Conservation (phyloP, 2,888 invertebrate genomes). For the Pristionchus arcanus region DNA sequence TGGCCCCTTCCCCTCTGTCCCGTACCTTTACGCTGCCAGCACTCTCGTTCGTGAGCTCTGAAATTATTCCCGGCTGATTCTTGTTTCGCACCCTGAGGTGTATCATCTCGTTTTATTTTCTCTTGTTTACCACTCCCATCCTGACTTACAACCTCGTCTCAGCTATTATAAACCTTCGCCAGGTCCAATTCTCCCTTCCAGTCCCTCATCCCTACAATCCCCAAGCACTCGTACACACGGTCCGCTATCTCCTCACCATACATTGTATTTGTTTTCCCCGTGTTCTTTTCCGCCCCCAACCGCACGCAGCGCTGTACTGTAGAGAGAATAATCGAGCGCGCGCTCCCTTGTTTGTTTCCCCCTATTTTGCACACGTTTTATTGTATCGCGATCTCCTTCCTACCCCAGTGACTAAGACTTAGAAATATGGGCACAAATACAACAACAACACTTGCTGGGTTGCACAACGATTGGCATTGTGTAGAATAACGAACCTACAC, state of each 20-base stretch:
- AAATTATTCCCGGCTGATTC: conserved; percentile 37
- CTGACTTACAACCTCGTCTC: conserved; percentile 41
- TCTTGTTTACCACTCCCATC: not conserved
- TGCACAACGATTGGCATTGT: conserved; percentile 21
- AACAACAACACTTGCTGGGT: conserved; percentile 33
- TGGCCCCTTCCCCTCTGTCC: not conserved
- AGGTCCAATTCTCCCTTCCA: conserved; percentile 12
- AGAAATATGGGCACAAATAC: conserved; percentile 38
- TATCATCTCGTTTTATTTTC: not conserved
- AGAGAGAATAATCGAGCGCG: not conserved
- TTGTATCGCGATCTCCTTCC: conserved; percentile 29
- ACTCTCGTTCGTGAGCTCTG: conserved; percentile 6
- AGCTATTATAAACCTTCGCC: conserved; percentile 13
- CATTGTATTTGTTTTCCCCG: conserved; percentile 28
- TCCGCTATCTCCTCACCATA: conserved; percentile 24
- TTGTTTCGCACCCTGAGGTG: not conserved
- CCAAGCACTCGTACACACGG: not conserved
- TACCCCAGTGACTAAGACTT: conserved; percentile 47
- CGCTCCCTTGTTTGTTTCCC: not conserved
- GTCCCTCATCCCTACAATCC: not conserved
- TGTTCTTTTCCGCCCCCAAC: not conserved
- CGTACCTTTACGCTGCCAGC: not conserved
- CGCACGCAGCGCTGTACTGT: not conserved
- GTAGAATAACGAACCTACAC: not conserved
- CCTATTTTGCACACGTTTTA: not conserved